A percentile compares a stretch with the other conserved stretches of the same genome.
Conservation (phyloP, 2,888 invertebrate genomes). For the Drymonia ruficornis region DNA sequence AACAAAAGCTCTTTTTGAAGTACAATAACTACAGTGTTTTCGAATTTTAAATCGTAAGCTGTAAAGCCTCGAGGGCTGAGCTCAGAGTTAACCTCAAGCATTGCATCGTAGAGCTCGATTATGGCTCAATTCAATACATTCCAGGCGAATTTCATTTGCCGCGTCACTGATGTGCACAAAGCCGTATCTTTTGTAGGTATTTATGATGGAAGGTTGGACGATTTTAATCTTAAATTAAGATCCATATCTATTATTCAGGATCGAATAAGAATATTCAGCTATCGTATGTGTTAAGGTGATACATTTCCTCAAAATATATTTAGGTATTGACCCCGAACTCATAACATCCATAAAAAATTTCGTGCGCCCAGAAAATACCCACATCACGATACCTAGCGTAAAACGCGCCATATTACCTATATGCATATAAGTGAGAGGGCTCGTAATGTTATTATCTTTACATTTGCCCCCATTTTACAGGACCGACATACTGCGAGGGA, state of each 20-base stretch:
- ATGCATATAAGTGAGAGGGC: slow-evolving; percentile 25
- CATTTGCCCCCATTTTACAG: slow-evolving; percentile 49
- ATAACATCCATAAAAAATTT: too few relatives aligned
- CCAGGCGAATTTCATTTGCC: background rate
- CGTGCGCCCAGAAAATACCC: too few relatives aligned
- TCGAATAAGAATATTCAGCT: too few relatives aligned
- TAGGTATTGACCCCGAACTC: too few relatives aligned
- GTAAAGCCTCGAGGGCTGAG: too few relatives aligned
- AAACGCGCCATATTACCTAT: slow-evolving; percentile 32
- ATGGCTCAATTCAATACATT: background rate
- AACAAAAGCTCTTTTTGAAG: background rate
- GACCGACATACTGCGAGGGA: slow-evolving; percentile 36
- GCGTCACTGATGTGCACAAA: background rate
- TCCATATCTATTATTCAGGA: too few relatives aligned
- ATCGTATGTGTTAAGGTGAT: too few relatives aligned
- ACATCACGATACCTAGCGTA: slow-evolving; percentile 6
- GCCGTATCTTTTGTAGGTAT: background rate
- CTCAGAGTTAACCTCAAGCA: background rate
- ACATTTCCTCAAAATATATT: too few relatives aligned
- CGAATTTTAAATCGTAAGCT: background rate
- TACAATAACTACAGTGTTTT: background rate
- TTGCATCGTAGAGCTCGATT: background rate
- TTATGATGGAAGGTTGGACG: too few relatives aligned
- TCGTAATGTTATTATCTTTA: slow-evolving; percentile 53
- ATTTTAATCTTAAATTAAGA: too few relatives aligned